These are phyloP conservation scores for Keiferia lycopersicella DNA, from an alignment of 2,888 invertebrate species.

Conservation along the genomic window DNA sequence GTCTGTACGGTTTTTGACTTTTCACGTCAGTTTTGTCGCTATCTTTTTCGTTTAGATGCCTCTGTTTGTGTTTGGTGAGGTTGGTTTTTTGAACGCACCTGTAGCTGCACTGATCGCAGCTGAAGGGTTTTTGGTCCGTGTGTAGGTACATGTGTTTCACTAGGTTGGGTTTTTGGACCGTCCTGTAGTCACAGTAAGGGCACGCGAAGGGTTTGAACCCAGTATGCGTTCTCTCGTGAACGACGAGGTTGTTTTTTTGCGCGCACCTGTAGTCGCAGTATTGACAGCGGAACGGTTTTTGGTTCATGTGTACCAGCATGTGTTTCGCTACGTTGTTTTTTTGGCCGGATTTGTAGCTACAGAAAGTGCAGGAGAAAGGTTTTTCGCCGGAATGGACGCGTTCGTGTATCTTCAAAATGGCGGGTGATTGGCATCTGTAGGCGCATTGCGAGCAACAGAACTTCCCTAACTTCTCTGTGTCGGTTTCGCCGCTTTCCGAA, in stretches of 20 bases:
- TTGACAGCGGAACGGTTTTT: constrained; percentile 74
- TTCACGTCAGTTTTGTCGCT: constrained; percentile 58
- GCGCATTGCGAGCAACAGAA: constrained; percentile 69
- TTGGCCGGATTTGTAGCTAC: constrained; percentile 76
- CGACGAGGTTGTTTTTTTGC: constrained; percentile 75
- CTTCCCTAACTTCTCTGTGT: constrained; percentile 61
- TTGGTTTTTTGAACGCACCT: constrained; percentile 77
- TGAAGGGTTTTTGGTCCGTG: constrained; percentile 75
- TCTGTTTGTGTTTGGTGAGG: constrained; percentile 72
- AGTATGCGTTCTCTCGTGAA: constrained; percentile 76
- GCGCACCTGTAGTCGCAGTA: constrained; percentile 77
- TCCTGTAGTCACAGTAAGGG: constrained; percentile 73
- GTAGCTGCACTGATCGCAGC: constrained; percentile 74
- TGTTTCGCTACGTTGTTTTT: constrained; percentile 78
- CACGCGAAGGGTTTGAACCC: constrained; percentile 77
- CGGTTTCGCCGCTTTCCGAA: constrained; percentile 41
- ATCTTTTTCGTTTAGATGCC: constrained; percentile 69
- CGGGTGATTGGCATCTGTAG: constrained; percentile 75
- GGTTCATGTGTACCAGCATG: constrained; percentile 77
- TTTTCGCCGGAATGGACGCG: constrained; percentile 75
- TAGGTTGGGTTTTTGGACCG: constrained; percentile 76
- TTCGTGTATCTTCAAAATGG: constrained; percentile 76
- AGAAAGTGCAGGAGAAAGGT: constrained; percentile 72
- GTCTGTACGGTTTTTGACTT: constrained; percentile 65
- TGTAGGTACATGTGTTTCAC: constrained; percentile 79